These are phyloP conservation scores for Furcifer pardalis DNA, from an alignment of 2,797 vertebrate genomes.

Conservation along the genomic window DNA sequence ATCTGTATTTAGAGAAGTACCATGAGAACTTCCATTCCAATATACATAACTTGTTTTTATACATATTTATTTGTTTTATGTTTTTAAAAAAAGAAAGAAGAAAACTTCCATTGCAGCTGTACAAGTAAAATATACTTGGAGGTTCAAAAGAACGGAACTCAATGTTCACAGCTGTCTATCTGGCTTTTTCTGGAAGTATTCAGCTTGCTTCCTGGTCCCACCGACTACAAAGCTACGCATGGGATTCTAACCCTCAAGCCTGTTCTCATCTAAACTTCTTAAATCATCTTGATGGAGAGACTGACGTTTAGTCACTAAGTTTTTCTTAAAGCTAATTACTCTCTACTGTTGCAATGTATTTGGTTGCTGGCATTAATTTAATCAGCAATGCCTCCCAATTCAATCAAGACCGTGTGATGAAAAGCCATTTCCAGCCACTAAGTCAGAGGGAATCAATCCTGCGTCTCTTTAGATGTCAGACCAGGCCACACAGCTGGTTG, in stretches of 20 bases:
- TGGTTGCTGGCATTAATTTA: conserved; percentile 16
- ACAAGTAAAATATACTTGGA: background rate
- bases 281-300: conserved; percentile 9
- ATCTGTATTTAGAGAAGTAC: background rate
- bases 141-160: conserved; percentile 13
- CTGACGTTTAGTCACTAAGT: background rate
- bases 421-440: background rate
- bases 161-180: background rate
- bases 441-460: background rate
- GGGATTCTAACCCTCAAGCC: conserved; percentile 2
- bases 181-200: background rate
- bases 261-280: conserved; percentile 17
- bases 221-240: background rate
- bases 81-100: no score
- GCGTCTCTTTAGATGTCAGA: background rate
- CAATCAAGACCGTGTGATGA: background rate
- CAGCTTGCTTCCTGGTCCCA: conserved; percentile 6
- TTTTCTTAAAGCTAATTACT: background rate
- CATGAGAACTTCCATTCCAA: background rate
- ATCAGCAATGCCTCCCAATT: background rate
- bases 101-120: background rate
- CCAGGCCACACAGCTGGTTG: background rate
- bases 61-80: no score
- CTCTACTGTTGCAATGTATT: background rate
- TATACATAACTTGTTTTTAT: no score